A percentile compares a stretch with the other conserved stretches of the same genome.
Conservation (phyloP, 92 coral and sea anemone species). For the Epizoanthus scotinus region DNA sequence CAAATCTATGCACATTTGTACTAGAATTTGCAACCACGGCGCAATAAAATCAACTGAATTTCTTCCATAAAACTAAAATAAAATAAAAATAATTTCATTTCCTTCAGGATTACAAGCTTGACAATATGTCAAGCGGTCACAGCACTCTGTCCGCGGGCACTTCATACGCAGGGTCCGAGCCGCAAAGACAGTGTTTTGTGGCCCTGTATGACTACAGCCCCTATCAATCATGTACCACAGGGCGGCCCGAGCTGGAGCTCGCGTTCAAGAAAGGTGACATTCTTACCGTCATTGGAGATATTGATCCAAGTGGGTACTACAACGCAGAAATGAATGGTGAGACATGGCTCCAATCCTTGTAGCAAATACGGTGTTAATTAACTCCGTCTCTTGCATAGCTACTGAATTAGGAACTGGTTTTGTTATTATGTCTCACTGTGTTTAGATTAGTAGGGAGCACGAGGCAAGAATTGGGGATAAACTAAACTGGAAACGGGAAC, state of each 20-base stretch:
- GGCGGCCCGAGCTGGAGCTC: constrained; percentile 82
- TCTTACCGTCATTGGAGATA: constrained; percentile 78
- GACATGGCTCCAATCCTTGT: neutral
- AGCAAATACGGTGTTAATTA: no score
- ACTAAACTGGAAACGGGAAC: no score
- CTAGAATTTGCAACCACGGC: no score
- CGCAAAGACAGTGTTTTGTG: constrained; percentile 74
- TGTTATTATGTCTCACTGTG: no score
- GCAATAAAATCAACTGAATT: no score
- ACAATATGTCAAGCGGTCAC: constrained; percentile 61
- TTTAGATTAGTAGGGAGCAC: no score
- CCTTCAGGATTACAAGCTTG: constrained; percentile 28
- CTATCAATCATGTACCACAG: constrained; percentile 74
- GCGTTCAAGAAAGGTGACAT: constrained; percentile 91
- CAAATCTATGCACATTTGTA: no score
- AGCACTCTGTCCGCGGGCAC: constrained; percentile 56
- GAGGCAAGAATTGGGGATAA: no score
- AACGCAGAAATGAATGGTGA: constrained; percentile 85
- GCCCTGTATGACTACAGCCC: constrained; percentile 92
- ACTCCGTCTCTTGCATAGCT: no score
- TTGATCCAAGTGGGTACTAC: constrained; percentile 83
- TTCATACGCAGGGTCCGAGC: constrained; percentile 54
- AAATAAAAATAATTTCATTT: neutral
- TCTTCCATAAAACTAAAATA: no score
- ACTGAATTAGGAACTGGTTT: no score